Base-by-base conservation (phyloP, 1,140 invertebrate genomes). In the Pectinophora gossypiella region DNA sequence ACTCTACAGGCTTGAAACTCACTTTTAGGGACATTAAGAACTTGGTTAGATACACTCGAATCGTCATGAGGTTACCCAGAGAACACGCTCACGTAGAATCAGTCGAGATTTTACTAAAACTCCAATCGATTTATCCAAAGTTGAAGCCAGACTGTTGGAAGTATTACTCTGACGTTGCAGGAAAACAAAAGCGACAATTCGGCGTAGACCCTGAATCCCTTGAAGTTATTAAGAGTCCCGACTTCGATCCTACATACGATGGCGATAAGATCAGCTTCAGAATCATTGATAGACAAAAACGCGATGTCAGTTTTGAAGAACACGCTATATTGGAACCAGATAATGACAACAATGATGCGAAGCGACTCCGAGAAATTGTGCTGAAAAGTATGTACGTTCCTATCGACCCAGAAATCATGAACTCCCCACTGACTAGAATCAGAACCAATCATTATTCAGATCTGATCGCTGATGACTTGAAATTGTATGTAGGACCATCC, bases 91-190 rank as follows among this genome's bases (percentile, higher is more conserved):
- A 79, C 32, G 46, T 84, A 0, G 78, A 77, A 61, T 79, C 78
- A 0, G 45, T 60, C 13, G 68, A 81, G 16, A 76, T 86, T 13
- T 53, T 86, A 12, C 23, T 48, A 0, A 64, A 77, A 18, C 50
- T 86, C 15, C 57, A 77, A 57, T 36, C 40, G 9, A 61, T 49
- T 23, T 85, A 84, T 59, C 71, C 80, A 0, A 56, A 55, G 4
- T 66, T 85, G 13, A 81, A 76, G 42, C 72, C 71, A 2, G 68
- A 82, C 46, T 73, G 73, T 36, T 85, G 82, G 82, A 85, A 85
- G 38, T 74, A 72, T 35, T 85, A 85, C 53, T 82, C 78, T 0
- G 76, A 84, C 59, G 68, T 82, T 2, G 72, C 72, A 19, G 82
- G 82, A 0, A 84, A 85, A 48, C 75, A 79, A 47, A 85, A 76